Evolutionary conservation across 2,113 vertebrate species (phyloP).

Genomic region (Sinocyclocheilus maitianheensis): DNA sequence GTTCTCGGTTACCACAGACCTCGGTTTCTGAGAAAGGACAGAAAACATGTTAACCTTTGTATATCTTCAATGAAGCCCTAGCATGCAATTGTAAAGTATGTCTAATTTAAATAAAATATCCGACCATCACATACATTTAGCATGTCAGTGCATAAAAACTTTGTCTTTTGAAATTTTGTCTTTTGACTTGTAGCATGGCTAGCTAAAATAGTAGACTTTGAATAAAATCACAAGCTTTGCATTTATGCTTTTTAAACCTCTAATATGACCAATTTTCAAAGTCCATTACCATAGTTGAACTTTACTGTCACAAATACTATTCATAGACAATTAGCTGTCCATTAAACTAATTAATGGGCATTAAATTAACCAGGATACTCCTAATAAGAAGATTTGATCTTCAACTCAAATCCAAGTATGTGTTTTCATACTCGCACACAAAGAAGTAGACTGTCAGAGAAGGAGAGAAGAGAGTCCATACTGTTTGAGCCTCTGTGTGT

Average conservation of each 20-base stretch:
- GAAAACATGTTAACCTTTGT: neutral
- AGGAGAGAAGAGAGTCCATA: constrained; percentile 9
- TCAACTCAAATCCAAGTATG: neutral
- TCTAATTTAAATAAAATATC: neutral
- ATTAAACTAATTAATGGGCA: neutral
- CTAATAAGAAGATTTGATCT: neutral
- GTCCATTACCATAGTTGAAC: neutral
- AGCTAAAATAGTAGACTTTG: neutral
- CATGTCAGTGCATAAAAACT: neutral
- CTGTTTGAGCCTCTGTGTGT: constrained; percentile 14
- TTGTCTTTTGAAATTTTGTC: neutral
- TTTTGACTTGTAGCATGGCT: neutral
- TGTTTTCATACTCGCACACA: neutral
- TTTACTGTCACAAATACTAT: constrained; percentile 4
- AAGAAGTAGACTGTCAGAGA: constrained; percentile 21
- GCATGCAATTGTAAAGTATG: neutral
- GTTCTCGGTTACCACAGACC: neutral
- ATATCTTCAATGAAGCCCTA: neutral
- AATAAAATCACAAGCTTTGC: neutral
- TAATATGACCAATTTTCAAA: neutral
- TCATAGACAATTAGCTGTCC: neutral
- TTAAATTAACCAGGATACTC: neutral
- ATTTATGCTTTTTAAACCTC: neutral
- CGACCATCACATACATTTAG: neutral
- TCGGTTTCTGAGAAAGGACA: neutral